Evolutionary conservation across 2,888 invertebrate species (phyloP), one percentile per base, ranked within the genome.

Genomic region (Scaptodrosophila latifasciaeformis): DNA sequence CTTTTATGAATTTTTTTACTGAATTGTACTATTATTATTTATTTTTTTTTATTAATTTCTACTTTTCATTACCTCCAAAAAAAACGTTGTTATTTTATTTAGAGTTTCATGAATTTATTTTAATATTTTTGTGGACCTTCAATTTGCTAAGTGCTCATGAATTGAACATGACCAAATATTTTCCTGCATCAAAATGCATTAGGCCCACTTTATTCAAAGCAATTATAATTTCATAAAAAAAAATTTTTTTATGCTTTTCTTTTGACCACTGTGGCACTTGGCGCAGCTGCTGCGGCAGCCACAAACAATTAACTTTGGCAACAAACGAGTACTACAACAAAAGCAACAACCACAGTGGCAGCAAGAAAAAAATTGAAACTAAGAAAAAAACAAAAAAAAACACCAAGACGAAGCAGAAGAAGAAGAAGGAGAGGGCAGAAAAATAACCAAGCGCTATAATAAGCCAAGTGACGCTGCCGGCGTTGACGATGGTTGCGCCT

Each of bases 301-400:
- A 63, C 64, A 77, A 61, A 71, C 67, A 71, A 71, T 71, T 78
- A 71, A 77, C 70, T 70, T 78, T 62, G 70, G 67, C 78, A 77
- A 70, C 70, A 74, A 71, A 74, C 78, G 49, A 74, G 70, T 67
- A 70, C 64, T 70, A 54, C 75, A 61, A 54, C 50, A 53, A 40
- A 49, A 49, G 24, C 55, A 64, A 13, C 45, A 47, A 9, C 27
- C 27, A 9, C 27, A 27, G 27, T 9, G 9, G n/a, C 60, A 42
- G 15, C 27, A 48, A 9, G 34, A 10, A 3, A 34, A 34, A 10
- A 3, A n/a, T 3, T 34, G n/a, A n/a, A n/a, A n/a, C n/a, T n/a
- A n/a, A n/a, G n/a, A n/a, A n/a, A n/a, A n/a, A n/a, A n/a, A n/a
- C n/a, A n/a, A n/a, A n/a, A n/a, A n/a, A n/a, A n/a, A n/a, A n/a